Evolutionary conservation across 1,140 invertebrate genomes (phyloP).

Genomic region (Euwallacea similis): DNA sequence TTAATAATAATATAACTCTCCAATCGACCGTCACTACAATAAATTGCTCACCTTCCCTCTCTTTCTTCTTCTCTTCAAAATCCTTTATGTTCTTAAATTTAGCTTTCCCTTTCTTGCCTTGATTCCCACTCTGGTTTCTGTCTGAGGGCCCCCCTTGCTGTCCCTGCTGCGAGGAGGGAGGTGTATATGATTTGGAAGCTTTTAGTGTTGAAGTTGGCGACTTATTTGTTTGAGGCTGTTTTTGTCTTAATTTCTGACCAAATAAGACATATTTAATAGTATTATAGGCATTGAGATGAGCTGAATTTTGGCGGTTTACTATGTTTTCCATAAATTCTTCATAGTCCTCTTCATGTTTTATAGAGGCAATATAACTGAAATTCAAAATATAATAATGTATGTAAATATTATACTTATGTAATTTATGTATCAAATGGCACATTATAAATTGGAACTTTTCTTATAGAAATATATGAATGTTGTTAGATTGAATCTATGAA

Average conservation of each 20-base stretch:
- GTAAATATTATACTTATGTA: no score
- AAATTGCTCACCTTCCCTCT: slow-evolving; percentile 38
- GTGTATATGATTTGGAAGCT: neutral
- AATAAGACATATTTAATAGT: slow-evolving; percentile 63
- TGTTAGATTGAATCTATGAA: no score
- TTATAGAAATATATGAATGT: no score
- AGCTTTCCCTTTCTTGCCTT: slow-evolving; percentile 47
- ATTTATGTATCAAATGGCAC: no score
- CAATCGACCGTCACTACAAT: neutral
- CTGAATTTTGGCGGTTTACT: slow-evolving; percentile 63
- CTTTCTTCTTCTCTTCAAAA: slow-evolving; percentile 42
- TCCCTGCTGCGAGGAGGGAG: neutral
- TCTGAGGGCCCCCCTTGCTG: neutral
- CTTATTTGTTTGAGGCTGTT: neutral
- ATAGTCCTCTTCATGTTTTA: slow-evolving; percentile 67
- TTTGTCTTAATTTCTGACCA: slow-evolving; percentile 35
- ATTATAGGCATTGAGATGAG: slow-evolving; percentile 66
- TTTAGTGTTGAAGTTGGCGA: neutral
- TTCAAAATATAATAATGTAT: neutral
- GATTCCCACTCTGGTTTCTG: slow-evolving; percentile 4
- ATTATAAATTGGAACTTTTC: no score
- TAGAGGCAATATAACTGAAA: slow-evolving; percentile 65
- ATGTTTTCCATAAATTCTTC: slow-evolving; percentile 71
- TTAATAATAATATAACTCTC: slow-evolving; percentile 10
- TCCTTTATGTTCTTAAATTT: slow-evolving; percentile 42